Evolutionary conservation across 1,140 invertebrate species (phyloP).

Genomic region (Danaus plexippus): DNA sequence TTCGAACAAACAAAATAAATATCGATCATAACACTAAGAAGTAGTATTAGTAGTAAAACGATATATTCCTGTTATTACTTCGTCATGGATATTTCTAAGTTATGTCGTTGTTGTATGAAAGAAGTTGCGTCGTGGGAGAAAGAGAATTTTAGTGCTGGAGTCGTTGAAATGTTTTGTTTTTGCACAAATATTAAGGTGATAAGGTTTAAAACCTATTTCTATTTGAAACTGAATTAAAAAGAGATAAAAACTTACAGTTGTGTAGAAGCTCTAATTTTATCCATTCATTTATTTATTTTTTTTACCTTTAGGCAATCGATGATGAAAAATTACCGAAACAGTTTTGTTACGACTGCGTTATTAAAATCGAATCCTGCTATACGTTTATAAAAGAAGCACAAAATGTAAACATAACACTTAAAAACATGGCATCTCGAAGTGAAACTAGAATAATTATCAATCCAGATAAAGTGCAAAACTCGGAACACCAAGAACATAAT

Average conservation of each 20-base stretch:
- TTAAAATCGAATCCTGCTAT: slow-evolving; percentile 54
- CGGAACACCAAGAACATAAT: slow-evolving; percentile 21
- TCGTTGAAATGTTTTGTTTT: slow-evolving; percentile 56
- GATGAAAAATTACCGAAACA: slow-evolving; percentile 51
- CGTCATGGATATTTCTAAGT: slow-evolving; percentile 41
- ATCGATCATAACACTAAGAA: too few relatives aligned
- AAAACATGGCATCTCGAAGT: slow-evolving; percentile 44
- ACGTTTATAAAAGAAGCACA: slow-evolving; percentile 54
- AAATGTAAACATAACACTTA: slow-evolving; percentile 48
- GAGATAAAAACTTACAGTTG: too few relatives aligned
- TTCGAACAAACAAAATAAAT: too few relatives aligned
- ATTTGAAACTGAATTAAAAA: too few relatives aligned
- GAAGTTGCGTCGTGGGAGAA: slow-evolving; percentile 49
- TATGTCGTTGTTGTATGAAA: slow-evolving; percentile 61
- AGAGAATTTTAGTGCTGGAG: slow-evolving; percentile 38
- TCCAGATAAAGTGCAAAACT: slow-evolving; percentile 28
- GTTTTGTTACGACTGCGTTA: slow-evolving; percentile 53
- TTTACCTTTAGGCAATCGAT: slow-evolving; percentile 38
- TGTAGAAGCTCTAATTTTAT: too few relatives aligned
- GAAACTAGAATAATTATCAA: slow-evolving; percentile 48
- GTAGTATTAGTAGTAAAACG: too few relatives aligned
- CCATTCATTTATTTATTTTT: not conserved
- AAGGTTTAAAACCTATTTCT: too few relatives aligned
- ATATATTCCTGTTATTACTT: not conserved
- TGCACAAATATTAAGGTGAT: slow-evolving; percentile 54